Conservation (phyloP, 2,113 vertebrate species). For the Entomyzon cyanotis region DNA sequence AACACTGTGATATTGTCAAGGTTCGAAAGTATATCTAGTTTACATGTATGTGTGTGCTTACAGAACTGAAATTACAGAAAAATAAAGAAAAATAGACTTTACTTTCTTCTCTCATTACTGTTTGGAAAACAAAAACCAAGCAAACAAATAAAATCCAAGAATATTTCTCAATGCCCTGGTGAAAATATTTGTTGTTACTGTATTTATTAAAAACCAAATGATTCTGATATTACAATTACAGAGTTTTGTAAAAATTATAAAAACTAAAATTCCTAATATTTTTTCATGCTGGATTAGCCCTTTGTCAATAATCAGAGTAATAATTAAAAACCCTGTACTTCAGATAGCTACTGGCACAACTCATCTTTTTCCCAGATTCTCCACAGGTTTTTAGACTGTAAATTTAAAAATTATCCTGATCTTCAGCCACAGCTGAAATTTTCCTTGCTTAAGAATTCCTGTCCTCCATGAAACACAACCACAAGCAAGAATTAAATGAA, state of each 20-base stretch:
- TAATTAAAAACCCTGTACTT: neutral
- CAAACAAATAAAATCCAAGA: neutral
- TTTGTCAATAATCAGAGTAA: neutral
- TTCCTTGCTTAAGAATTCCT: neutral
- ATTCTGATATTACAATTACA: neutral
- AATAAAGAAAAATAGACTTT: neutral
- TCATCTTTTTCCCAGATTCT: neutral
- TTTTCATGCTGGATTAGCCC: neutral
- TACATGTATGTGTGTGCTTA: neutral
- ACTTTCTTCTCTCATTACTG: neutral
- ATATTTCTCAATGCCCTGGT: accelerated
- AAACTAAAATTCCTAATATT: neutral
- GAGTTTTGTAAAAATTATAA: neutral
- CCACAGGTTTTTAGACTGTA: neutral
- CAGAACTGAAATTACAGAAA: neutral
- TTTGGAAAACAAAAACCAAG: neutral
- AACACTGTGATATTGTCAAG: neutral
- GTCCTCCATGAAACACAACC: neutral
- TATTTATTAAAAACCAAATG: neutral
- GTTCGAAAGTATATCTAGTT: neutral
- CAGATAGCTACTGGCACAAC: neutral
- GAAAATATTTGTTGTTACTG: neutral
- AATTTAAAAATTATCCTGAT: neutral
- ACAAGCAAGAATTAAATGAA: neutral
- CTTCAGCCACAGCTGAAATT: neutral